These are phyloP conservation scores for Geopemphigus sp. DNA, from an alignment of 1,140 invertebrate genomes.

Conservation along the genomic window DNA sequence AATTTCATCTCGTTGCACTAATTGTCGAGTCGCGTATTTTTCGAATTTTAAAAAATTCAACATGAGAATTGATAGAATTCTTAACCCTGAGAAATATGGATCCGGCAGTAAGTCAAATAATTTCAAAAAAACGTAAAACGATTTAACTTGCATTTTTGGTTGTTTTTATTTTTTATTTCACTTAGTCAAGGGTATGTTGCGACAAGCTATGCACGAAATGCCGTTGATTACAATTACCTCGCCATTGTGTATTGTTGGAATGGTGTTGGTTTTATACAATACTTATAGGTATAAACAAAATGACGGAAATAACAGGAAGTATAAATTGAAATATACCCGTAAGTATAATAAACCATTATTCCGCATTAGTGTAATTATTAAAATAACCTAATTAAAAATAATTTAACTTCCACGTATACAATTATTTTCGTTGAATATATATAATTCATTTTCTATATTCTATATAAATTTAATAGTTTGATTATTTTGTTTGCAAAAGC, in stretches of 20 bases:
- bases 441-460: background rate
- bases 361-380: background rate
- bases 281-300: slow-evolving; percentile 13
- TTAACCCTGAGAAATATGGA: slow-evolving; percentile 30
- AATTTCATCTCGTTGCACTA: too few species aligned
- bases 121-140: background rate
- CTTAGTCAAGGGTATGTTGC: slow-evolving; percentile 17
- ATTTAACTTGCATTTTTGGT: too few species aligned
- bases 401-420: background rate
- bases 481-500: background rate
- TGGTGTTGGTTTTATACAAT: background rate
- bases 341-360: background rate
- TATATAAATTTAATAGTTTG: background rate
- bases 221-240: slow-evolving; percentile 25
- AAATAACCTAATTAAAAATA: background rate
- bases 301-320: slow-evolving; percentile 26
- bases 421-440: background rate
- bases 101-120: background rate
- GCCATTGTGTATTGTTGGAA: background rate
- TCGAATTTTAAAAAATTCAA: background rate
- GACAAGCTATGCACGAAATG: slow-evolving; percentile 32
- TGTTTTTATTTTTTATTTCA: background rate
- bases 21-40: background rate
- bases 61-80: background rate
- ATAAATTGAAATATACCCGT: slow-evolving; percentile 34